A percentile compares a stretch with the other conserved stretches of the same genome.
These are phyloP conservation scores for Mobula hypostoma DNA, from an alignment of 2,113 vertebrate species.

Conservation along the genomic window DNA sequence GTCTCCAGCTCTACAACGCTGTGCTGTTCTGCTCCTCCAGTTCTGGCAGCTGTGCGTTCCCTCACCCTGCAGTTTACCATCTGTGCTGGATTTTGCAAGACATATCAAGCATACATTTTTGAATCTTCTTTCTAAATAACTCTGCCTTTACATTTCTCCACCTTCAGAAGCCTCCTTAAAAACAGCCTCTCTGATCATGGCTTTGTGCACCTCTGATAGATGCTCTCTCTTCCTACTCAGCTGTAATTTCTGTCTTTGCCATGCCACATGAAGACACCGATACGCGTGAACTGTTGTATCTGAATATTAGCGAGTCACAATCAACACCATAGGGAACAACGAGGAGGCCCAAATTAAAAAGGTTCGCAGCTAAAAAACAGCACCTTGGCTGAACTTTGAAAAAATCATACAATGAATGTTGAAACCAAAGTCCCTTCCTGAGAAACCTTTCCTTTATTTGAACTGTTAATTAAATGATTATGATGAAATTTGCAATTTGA, in stretches of 20 bases:
- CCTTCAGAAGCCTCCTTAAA: background rate
- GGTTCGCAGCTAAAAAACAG: background rate
- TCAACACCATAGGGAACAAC: background rate
- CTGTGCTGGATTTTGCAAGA: background rate
- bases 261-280: background rate
- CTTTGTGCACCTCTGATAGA: background rate
- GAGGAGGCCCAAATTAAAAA: background rate
- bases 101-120: background rate
- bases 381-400: background rate
- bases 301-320: background rate
- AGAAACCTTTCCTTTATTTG: background rate
- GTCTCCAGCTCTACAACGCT: background rate
- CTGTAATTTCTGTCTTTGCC: background rate
- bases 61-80: background rate
- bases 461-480: background rate
- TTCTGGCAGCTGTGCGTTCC: background rate
- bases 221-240: background rate
- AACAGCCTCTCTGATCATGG: background rate
- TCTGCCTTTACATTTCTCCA: background rate
- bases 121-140: background rate
- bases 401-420: background rate
- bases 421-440: background rate
- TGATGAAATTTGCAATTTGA: constrained; percentile 4
- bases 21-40: background rate
- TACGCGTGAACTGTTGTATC: background rate